Base-by-base conservation (phyloP, 2,797 vertebrate species). In the Discoglossus pictus region DNA sequence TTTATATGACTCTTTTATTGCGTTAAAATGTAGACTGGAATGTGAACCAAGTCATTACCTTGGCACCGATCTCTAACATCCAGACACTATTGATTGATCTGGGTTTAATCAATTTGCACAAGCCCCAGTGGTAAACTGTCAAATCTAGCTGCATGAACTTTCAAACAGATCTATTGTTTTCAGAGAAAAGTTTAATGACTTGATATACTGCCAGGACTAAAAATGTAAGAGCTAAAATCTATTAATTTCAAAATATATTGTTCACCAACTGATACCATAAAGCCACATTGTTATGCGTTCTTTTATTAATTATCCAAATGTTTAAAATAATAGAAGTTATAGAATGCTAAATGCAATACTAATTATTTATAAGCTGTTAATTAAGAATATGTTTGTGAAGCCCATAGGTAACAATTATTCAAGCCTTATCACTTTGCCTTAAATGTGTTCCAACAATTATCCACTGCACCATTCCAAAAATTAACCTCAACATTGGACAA, bases 31-130 rank as follows among this genome's bases (percentile, higher is more conserved):
- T 23, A 16, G 12, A 21, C 16, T 44, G 11, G 25, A 68, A 38
- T 52, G 18, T 24, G 52, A 23, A 60, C n/a, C 25, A 23, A 52
- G 55, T 44, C 47, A 60, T 68, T 68, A 52, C 25, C 55, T 59
- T 68, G 55, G 46, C 55, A 68, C 46, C 47, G 44, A 34, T 25
- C 48, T 52, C 17, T 24, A 42, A 68, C 55, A 52, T 43, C 40
- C 39, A 52, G 31, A 68, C 64, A 43, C 21, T 52, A 68, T 68
- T 68, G 65, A 68, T 42, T 68, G 39, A 68, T 68, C 65, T 61
- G 15, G 25, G 47, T 68, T 54, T 68, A 68, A 55, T 61, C 34
- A 61, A 53, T 69, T 61, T 61, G 31, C 42, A 38, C 50, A 54
- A 69, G 39, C 48, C 66, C 40, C 48, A 47, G 34, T 61, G 35